These are phyloP conservation scores for Oreochromis spilurus DNA, from an alignment of 2,113 vertebrate genomes.

Conservation along the genomic window DNA sequence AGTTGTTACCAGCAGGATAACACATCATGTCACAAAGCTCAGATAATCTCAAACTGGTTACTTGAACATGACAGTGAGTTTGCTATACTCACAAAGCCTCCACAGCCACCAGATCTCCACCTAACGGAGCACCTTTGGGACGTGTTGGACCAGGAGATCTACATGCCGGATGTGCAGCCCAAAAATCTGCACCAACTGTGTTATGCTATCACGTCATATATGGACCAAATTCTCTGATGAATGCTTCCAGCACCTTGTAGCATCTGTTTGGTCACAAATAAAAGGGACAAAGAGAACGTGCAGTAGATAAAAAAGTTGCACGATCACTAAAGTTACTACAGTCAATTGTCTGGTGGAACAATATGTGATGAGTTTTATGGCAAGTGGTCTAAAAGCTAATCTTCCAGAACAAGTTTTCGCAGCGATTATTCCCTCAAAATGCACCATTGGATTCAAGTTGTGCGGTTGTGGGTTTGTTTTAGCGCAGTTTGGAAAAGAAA, in stretches of 20 bases:
- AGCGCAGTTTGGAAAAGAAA: neutral
- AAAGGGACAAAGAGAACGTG: neutral
- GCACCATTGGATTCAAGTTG: neutral
- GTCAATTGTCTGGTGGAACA: neutral
- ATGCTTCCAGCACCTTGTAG: neutral
- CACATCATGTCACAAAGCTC: neutral
- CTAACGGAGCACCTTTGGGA: neutral
- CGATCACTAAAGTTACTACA: neutral
- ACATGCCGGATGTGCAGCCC: neutral
- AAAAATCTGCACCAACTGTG: neutral
- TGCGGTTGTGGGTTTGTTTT: neutral
- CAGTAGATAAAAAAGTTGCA: neutral
- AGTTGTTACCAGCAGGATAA: neutral
- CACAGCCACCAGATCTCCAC: neutral
- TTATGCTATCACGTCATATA: neutral
- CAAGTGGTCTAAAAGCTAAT: neutral
- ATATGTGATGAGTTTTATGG: neutral
- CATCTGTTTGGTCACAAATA: neutral
- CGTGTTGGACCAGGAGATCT: neutral
- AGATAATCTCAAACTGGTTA: neutral
- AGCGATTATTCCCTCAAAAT: neutral
- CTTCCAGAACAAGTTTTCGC: neutral
- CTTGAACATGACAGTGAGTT: neutral
- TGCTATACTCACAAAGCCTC: neutral
- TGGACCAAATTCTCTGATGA: neutral